phyloP scores from a whole-genome alignment of 2,797 vertebrate species.

The Capromys pilorides region DNA sequence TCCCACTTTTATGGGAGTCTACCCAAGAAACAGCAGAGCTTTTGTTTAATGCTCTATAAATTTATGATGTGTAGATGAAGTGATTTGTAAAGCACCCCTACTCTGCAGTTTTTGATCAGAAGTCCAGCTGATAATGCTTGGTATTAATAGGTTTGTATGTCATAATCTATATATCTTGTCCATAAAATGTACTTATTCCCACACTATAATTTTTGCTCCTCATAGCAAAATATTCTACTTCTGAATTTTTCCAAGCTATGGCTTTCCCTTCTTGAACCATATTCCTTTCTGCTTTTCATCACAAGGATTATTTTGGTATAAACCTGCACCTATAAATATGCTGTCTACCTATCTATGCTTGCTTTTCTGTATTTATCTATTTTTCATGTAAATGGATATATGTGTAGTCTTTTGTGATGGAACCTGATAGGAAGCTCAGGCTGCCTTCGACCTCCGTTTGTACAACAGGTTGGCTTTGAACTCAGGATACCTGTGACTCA shows the following conservation, averaged over 20 bases:
- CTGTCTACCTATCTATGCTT: not conserved
- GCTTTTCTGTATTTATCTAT: not conserved
- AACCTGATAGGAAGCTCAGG: not conserved
- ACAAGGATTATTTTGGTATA: not conserved
- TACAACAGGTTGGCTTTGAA: not conserved
- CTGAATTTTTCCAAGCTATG: not conserved
- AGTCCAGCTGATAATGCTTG: not conserved
- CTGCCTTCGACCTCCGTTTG: not conserved
- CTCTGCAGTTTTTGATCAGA: not conserved
- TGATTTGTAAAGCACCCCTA: constrained; percentile 19
- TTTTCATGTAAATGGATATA: not conserved
- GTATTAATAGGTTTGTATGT: not conserved
- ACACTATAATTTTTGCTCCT: not conserved
- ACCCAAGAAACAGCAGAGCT: not conserved
- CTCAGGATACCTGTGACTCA: not conserved
- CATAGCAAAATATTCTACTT: not conserved
- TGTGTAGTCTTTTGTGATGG: not conserved
- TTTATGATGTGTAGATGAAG: not conserved
- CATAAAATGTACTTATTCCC: not conserved
- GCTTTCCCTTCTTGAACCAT: not conserved
- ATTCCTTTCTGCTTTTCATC: not conserved
- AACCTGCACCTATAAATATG: not conserved
- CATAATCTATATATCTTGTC: not conserved
- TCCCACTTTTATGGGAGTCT: not conserved
- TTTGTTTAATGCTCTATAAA: constrained; percentile 13